A percentile compares a stretch with the other conserved stretches of the same genome.
Evolutionary conservation across 2,113 vertebrate genomes (phyloP).

Genomic region (Phainopepla nitens): DNA sequence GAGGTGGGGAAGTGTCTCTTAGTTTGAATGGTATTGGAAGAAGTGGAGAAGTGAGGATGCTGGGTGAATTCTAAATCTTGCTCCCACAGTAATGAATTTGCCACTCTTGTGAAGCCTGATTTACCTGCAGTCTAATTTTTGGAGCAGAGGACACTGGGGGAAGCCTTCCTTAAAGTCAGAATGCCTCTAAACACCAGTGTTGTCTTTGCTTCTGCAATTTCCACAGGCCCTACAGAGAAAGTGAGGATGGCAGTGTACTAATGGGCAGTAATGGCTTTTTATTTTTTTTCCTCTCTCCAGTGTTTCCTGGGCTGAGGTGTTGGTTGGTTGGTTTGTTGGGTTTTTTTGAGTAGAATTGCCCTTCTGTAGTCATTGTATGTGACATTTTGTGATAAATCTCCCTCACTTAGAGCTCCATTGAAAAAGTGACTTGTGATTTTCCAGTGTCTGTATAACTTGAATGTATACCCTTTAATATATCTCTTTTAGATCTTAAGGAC

Average conservation of each 20-base stretch:
- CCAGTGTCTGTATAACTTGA: background rate
- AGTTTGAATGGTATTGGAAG: background rate
- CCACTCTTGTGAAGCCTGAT: background rate
- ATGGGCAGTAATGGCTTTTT: background rate
- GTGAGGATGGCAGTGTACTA: background rate
- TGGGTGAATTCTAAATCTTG: background rate
- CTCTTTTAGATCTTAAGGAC: background rate
- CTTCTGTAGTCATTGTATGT: background rate
- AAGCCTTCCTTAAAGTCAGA: background rate
- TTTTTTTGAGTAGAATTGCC: background rate
- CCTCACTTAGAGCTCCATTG: background rate
- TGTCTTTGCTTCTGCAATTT: background rate
- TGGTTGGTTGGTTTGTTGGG: background rate
- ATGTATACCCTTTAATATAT: background rate
- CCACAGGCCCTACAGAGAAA: background rate
- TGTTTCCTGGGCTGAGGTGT: background rate
- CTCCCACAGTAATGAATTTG: background rate
- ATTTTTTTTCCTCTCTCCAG: accelerated
- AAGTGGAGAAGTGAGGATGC: background rate
- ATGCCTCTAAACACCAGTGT: too few relatives aligned
- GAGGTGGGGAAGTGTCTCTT: accelerated
- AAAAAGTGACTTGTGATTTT: background rate
- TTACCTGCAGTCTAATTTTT: background rate
- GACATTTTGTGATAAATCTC: background rate
- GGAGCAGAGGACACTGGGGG: background rate